Base-by-base conservation (phyloP, 2,113 vertebrate genomes). In the Gymnarchus niloticus region DNA sequence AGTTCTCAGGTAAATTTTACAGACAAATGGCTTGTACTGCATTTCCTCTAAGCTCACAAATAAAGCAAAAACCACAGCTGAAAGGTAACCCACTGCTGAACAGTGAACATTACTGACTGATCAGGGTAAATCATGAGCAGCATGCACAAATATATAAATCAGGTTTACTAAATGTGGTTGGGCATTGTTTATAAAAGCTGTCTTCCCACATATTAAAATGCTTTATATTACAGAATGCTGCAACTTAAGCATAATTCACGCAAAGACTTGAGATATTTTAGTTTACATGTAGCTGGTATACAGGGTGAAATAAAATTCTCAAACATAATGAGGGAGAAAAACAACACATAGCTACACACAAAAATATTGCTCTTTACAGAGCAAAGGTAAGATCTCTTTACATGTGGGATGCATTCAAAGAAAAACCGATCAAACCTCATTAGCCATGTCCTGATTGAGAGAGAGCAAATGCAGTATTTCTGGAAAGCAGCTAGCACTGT, bases 1-100 rank as follows among this genome's bases (percentile, higher is more conserved):
- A n/a, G n/a, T n/a, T n/a, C n/a, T n/a, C 61, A 17, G 61, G 61
- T 69, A 69, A 37, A 69, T 69, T 69, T 69, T 69, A 69, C 61
- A 69, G 61, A 69, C 33, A 69, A 69, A 33, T 69, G 61, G 12
- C 61, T 69, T 37, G 61, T 69, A 69, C 37, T 69, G 61, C n/a
- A n/a, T 69, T 33, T 10, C 37, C 37, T 69, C 61, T 33, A 1
- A 37, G 28, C 61, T 69, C 61, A 37, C 28, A 69, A 69, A 69
- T 69, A 69, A 69, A 69, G 19, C 12, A 33, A 69, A 69, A 69
- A 69, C 61, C 61, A 69, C 61, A 69, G 28, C 33, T 37, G 28
- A 69, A 69, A 69, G 61, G 61, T 37, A 69, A 37, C 28, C 37
- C 12, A 6, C 28, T 2, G 28, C 14, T 37, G 61, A 37, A 69